Percentiles rank a stretch among this genome's conserved stretches.
Evolutionary conservation across 2,888 invertebrate genomes (phyloP).

Genomic region (Sylvicola cinctus): DNA sequence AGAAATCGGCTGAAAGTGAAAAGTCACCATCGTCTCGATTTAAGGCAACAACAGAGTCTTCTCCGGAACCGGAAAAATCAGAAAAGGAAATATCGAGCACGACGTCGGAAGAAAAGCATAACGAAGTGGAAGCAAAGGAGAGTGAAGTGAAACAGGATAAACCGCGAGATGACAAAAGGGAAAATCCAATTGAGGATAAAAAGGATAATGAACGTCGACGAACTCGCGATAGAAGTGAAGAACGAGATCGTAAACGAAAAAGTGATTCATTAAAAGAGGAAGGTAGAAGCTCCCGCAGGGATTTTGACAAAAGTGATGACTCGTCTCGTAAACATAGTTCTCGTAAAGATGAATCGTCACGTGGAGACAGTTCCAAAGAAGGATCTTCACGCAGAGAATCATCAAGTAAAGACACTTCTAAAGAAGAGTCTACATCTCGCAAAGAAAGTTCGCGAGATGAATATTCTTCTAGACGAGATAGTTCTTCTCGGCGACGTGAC

Average conservation of each 20-base stretch:
- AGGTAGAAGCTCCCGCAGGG: background rate
- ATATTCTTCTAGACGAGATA: too few relatives aligned
- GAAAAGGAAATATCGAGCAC: constrained; percentile 7
- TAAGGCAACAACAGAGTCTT: background rate
- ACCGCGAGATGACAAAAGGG: constrained; percentile 11
- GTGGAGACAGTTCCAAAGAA: constrained; percentile 4
- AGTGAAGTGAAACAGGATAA: constrained; percentile 7
- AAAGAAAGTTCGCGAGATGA: too few relatives aligned
- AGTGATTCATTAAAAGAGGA: constrained; percentile 4
- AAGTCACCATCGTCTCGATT: background rate
- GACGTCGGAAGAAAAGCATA: constrained; percentile 26
- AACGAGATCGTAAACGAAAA: constrained; percentile 3
- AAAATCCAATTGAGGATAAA: too few relatives aligned
- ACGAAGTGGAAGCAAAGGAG: constrained; percentile 30
- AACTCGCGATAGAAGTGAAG: background rate
- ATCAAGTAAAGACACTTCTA: constrained; percentile 7
- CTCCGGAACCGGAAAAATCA: background rate
- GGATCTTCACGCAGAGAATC: constrained; percentile 6
- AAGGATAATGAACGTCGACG: too few relatives aligned
- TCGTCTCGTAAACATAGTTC: background rate
- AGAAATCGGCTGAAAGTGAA: background rate
- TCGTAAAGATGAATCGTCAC: constrained; percentile 3
- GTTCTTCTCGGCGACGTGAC: too few relatives aligned
- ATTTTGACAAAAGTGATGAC: background rate
- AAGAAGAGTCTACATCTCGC: constrained; percentile 2